Evolutionary conservation across 1,140 invertebrate genomes (phyloP).

Genomic region (Trypoxylus dichotomus): DNA sequence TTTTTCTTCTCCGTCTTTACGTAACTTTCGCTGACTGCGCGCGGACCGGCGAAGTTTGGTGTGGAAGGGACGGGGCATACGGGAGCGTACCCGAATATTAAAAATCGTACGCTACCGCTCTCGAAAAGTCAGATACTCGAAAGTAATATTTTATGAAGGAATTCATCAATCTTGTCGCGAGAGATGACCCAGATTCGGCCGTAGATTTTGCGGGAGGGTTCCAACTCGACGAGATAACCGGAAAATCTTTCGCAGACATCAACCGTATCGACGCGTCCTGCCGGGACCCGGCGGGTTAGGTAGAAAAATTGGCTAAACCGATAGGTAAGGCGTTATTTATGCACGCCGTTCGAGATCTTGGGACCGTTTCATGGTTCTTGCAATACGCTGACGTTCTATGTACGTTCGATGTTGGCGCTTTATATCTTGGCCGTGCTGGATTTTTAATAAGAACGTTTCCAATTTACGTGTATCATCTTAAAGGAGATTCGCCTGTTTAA

Average conservation of each 20-base stretch:
- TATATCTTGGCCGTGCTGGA: background rate
- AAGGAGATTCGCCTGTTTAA: background rate
- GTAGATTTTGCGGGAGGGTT: background rate
- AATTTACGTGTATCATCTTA: background rate
- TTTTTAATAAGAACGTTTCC: background rate
- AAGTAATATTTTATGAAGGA: background rate
- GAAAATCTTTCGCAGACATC: background rate
- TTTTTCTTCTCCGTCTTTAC: background rate
- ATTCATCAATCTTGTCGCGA: slow-evolving; percentile 6
- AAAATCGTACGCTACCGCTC: background rate
- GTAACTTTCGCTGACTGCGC: background rate
- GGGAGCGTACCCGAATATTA: background rate
- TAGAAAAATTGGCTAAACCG: background rate
- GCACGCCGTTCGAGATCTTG: background rate
- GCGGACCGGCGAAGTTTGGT: background rate
- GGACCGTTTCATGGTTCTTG: background rate
- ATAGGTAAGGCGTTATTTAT: background rate
- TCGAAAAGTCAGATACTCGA: slow-evolving; percentile 1
- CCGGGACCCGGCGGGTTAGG: background rate
- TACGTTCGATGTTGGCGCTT: background rate
- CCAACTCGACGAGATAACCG: background rate
- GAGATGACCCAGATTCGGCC: background rate
- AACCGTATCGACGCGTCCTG: background rate
- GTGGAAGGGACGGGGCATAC: too few relatives aligned
- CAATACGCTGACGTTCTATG: background rate